Evolutionary conservation across 2,888 invertebrate genomes (phyloP), one percentile per base, ranked within the genome.

Genomic region (Rhagium mordax): DNA sequence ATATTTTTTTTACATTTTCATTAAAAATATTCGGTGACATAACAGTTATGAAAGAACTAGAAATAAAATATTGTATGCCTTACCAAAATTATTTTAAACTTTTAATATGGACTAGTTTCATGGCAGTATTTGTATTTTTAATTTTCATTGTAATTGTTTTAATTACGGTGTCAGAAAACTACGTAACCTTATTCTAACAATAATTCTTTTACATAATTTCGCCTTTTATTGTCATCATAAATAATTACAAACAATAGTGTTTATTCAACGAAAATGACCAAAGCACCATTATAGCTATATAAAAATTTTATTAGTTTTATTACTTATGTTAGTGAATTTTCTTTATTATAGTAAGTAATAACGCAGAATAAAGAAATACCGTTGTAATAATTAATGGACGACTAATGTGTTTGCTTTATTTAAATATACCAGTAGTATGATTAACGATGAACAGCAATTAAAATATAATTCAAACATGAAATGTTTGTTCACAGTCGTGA

Each of bases 391-490:
- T 69, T 69, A 60, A 69, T 69, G 69, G 33, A 69, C 33, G 61
- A 51, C 69, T 69, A 69, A 69, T 69, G 69, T 69, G 60, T 69
- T 69, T 69, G 59, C 57, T 69, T 69, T 69, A 69, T 69, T 69
- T 69, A 69, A 60, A 69, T 60, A 69, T 53, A 69, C 33, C 33
- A 61, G 10, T n/a, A 41, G 69, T 61, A 65, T 71, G 71, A 75
- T 75, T 75, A 75, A 75, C 75, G 75, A 75, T 72, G 70, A 70
- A 65, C 60, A 71, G 72, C 71, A 74, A 78, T 78, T 78, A 78
- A 76, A 78, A 78, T 76, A 78, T 76, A 71, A 71, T 71, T 78
- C 74, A 66, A 67, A 67, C 67, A 78, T 74, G 74, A 76, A 76
- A 76, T 77, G 77, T 74, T 78, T 75, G 72, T 75, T 61, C 72